These are phyloP conservation scores for Drosophila parvula DNA, from an alignment of 1,140 invertebrate genomes.

Conservation along the genomic window DNA sequence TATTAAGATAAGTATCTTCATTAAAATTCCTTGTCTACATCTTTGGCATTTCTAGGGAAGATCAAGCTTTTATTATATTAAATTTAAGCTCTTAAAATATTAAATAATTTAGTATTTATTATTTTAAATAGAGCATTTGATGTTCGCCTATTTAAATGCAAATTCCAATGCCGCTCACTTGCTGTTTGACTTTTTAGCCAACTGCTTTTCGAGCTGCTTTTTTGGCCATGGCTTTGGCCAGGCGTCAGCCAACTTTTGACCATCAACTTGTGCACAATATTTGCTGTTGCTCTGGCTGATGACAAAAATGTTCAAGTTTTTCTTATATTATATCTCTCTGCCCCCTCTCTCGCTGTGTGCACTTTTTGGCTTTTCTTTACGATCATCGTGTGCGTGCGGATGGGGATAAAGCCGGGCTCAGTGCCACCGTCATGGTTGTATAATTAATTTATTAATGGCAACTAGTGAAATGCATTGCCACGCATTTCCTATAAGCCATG, in stretches of 20 bases:
- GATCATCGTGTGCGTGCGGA: conserved; percentile 33
- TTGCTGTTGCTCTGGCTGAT: conserved; percentile 33
- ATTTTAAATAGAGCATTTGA: conserved; percentile 21
- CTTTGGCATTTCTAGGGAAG: neutral
- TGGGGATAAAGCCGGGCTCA: conserved; percentile 27
- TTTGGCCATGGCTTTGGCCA: conserved; percentile 73
- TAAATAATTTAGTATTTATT: neutral
- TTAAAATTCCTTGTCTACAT: neutral
- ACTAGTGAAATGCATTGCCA: conserved; percentile 33
- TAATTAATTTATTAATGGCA: conserved; percentile 72
- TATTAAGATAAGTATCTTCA: neutral
- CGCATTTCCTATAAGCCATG: conserved; percentile 58
- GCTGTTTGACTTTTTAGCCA: conserved; percentile 49
- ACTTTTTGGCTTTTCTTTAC: conserved; percentile 37
- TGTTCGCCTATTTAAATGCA: neutral
- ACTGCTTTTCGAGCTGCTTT: conserved; percentile 37
- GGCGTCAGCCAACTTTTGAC: conserved; percentile 62
- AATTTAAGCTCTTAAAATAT: neutral
- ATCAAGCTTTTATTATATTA: neutral
- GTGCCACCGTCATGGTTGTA: conserved; percentile 44
- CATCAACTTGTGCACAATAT: conserved; percentile 59
- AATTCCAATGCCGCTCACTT: conserved; percentile 1
- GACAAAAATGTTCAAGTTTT: conserved; percentile 48
- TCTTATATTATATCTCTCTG: too few species aligned
- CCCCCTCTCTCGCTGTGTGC: conserved; percentile 10